Evolutionary conservation across 1,140 invertebrate genomes (phyloP), one percentile per base, ranked within the genome.

Genomic region (Diplogasteroides magnus): DNA sequence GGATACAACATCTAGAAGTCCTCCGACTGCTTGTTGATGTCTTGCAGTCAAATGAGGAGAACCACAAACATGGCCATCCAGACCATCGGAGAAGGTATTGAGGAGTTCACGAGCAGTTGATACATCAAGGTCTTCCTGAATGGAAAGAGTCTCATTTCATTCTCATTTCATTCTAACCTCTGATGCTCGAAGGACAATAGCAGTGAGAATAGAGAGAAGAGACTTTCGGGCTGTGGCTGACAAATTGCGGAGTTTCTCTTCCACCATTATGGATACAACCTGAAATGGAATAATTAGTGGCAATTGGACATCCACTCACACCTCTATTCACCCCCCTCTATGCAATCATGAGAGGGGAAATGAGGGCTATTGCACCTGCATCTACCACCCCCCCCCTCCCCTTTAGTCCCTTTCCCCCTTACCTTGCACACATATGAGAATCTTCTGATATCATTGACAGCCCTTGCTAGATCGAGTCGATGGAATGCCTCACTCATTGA

Each of bases 371-470:
- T 14, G 13, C n/a, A 14, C 48, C 48, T 14, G 13, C n/a, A 56
- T 56, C 13, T 14, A 56, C 48, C 48, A 14, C n/a, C n/a, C 13
- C 13, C n/a, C 13, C n/a, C 48, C n/a, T 14, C n/a, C n/a, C n/a
- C 48, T 56, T 56, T 23, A 14, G 23, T 27, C 27, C 58, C n/a
- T 25, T 62, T 31, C 28, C 48, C 31, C 57, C 67, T 72, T 77
- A 87, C 86, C 80, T 93, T 92, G 79, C 91, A 94, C 76, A 97
- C 93, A 84, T 97, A 98, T 84, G 95, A 94, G 84, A 97, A 97
- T 64, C 94, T 87, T 64, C 93, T 88, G 19, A 91, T 90, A 85
- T 98, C 94, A 67, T 90, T 89, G 31, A 96, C 93, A 1, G 94
- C 94, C 70, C 91, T 92, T 66, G 91, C 89, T 85, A 97, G 93